phyloP scores from a whole-genome alignment of 2,113 vertebrate genomes.

The Dipodomys spectabilis region DNA sequence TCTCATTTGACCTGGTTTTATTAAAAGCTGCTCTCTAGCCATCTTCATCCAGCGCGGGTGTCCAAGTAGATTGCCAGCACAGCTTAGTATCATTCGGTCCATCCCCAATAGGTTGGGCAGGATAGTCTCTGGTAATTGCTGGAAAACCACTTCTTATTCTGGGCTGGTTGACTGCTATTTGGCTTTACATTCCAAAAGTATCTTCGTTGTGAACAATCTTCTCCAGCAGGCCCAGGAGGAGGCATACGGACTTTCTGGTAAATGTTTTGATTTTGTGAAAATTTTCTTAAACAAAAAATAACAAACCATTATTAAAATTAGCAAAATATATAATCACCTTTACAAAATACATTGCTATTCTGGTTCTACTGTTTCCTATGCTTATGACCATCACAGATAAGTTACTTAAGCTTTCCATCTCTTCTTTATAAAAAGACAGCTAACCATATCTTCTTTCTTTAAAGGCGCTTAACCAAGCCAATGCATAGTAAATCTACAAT shows the following conservation, averaged over 20 bases:
- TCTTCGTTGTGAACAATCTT: constrained; percentile 63
- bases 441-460: neutral
- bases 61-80: neutral
- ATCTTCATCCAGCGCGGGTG: constrained; percentile 35
- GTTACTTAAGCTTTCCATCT: neutral
- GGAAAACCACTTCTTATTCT: constrained; percentile 35
- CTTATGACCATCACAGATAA: neutral
- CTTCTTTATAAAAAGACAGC: constrained; percentile 9
- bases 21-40: constrained; percentile 27
- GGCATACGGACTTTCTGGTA: constrained; percentile 50
- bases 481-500: neutral
- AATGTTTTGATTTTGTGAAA: constrained; percentile 54
- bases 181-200: constrained; percentile 70
- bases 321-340: constrained; percentile 10
- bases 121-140: constrained; percentile 30
- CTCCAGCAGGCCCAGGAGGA: constrained; percentile 67
- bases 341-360: neutral
- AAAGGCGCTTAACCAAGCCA: neutral
- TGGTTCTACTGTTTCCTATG: constrained; percentile 13
- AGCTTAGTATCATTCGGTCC: constrained; percentile 42
- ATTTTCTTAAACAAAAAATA: constrained; percentile 68
- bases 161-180: neutral
- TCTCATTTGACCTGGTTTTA: constrained; percentile 50
- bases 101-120: constrained; percentile 38
- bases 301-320: constrained; percentile 45